Percentiles rank a stretch among this genome's conserved stretches.
phyloP scores from a whole-genome alignment of 2,888 invertebrate genomes.

The Cryptophagus acutangulus region DNA sequence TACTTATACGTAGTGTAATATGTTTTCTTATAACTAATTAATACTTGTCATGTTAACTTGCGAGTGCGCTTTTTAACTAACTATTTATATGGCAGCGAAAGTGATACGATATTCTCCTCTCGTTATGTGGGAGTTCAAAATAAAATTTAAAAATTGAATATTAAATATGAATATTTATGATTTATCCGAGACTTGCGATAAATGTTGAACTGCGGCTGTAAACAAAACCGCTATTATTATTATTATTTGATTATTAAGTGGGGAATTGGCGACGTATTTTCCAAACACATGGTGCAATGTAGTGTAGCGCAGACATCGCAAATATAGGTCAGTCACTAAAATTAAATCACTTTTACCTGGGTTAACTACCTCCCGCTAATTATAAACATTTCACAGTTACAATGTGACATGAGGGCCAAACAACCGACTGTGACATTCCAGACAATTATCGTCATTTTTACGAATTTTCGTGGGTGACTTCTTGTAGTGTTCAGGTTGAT shows the following conservation, averaged over 20 bases:
- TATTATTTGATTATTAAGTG: too few relatives aligned
- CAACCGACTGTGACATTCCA: constrained; percentile 26
- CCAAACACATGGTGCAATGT: constrained; percentile 13
- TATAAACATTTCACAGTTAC: constrained; percentile 33
- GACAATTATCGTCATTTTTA: too few relatives aligned
- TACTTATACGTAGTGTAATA: too few relatives aligned
- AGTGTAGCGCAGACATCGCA: not conserved
- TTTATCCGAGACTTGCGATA: too few relatives aligned
- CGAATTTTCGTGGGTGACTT: too few relatives aligned
- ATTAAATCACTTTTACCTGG: constrained; percentile 46
- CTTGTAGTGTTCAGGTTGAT: too few relatives aligned
- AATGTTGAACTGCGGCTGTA: too few relatives aligned
- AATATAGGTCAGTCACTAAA: constrained; percentile 46
- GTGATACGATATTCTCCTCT: too few relatives aligned
- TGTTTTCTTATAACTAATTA: constrained; percentile 15
- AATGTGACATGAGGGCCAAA: too few relatives aligned
- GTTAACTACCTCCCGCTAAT: constrained; percentile 46
- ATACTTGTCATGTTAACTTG: constrained; percentile 10
- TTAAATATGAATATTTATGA: too few relatives aligned
- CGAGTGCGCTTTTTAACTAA: too few relatives aligned
- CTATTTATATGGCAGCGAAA: too few relatives aligned
- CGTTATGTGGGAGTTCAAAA: not conserved
- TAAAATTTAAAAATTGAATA: not conserved
- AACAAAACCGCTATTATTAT: not conserved
- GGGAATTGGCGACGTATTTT: constrained; percentile 7